Evolutionary conservation across 2,113 vertebrate species (phyloP), one percentile per base, ranked within the genome.

Genomic region (Neomonachus schauinslandi): DNA sequence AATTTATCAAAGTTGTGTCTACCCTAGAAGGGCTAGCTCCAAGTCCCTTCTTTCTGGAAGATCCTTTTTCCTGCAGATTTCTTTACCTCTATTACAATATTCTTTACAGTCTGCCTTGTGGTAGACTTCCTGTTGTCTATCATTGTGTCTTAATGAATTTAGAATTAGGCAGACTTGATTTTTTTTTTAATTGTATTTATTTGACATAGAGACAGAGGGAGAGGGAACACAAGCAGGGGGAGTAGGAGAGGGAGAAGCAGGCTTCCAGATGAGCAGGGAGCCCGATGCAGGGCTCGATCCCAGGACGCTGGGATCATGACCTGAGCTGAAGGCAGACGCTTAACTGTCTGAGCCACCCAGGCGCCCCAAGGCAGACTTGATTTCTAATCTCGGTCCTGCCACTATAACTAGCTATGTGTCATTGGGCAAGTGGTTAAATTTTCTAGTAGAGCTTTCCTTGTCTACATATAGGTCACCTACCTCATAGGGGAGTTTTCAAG

Each of bases 401-500:
- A 6, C 36, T 90, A 90, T 95, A 49, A 36, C 72, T 93, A 82
- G 4, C 42, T 97, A 0, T 96, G 79, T 95, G 36, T 31, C 16
- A 49, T 24, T 49, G 71, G 36, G 6, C 63, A 93, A 94, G 65
- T 85, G 92, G 18, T 21, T 76, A 33, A 24, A 51, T 93, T 93
- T 92, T 92, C 57, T 95, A 33, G 69, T 0, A 0, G 79, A 26
- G 19, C 5, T 83, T 90, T 59, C 4, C 31, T 74, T 81, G 9
- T 83, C 31, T 84, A 0, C 83, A 88, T 87, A 51, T 82, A 93
- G 36, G n/a, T 49, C 16, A 26, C 3, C 46, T 85, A 12, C n/a
- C 39, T 55, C 46, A 53, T 3, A 26, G 19, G 63, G 11, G 42
- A n/a, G 4, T 84, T 94, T 94, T 46, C 46, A 94, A 86, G 28